A percentile compares a stretch with the other conserved stretches of the same genome.
phyloP scores from a whole-genome alignment of 1,140 invertebrate genomes.

The Tribolium madens region DNA sequence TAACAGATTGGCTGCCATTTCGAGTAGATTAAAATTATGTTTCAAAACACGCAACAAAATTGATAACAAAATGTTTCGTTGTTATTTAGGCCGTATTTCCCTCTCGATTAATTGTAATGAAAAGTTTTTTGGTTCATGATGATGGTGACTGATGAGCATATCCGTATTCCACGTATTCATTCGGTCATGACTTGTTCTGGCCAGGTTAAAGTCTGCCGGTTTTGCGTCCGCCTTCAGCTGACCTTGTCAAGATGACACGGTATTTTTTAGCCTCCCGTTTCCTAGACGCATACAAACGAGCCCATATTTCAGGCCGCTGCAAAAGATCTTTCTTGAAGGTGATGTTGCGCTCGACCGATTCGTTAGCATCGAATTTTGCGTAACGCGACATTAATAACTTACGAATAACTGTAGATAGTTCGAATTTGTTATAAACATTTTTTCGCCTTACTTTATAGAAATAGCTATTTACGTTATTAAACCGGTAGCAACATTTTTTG shows the following conservation, averaged over 20 bases:
- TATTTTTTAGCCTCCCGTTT: slow-evolving; percentile 47
- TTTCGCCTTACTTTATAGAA: too few relatives aligned
- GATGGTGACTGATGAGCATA: slow-evolving; percentile 21
- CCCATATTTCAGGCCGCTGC: slow-evolving; percentile 44
- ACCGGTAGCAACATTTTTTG: too few relatives aligned
- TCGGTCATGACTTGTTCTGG: slow-evolving; percentile 34
- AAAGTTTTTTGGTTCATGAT: neutral
- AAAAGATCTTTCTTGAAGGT: slow-evolving; percentile 36
- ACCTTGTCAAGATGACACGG: slow-evolving; percentile 46
- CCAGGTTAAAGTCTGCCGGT: slow-evolving; percentile 43
- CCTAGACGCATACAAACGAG: slow-evolving; percentile 46
- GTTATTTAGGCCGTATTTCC: neutral
- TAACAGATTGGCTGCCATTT: neutral
- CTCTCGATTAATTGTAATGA: neutral
- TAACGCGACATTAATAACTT: slow-evolving; percentile 28
- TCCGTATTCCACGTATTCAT: too few relatives aligned
- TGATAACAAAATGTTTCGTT: neutral
- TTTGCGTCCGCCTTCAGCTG: slow-evolving; percentile 29
- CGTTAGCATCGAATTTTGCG: slow-evolving; percentile 2
- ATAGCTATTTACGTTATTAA: too few relatives aligned
- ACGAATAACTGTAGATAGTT: neutral
- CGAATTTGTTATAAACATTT: too few relatives aligned
- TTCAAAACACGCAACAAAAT: neutral
- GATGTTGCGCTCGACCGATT: slow-evolving; percentile 27
- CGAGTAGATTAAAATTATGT: neutral